Conservation (phyloP, 2,797 vertebrate species). For the Parotocinclus haroldoi region DNA sequence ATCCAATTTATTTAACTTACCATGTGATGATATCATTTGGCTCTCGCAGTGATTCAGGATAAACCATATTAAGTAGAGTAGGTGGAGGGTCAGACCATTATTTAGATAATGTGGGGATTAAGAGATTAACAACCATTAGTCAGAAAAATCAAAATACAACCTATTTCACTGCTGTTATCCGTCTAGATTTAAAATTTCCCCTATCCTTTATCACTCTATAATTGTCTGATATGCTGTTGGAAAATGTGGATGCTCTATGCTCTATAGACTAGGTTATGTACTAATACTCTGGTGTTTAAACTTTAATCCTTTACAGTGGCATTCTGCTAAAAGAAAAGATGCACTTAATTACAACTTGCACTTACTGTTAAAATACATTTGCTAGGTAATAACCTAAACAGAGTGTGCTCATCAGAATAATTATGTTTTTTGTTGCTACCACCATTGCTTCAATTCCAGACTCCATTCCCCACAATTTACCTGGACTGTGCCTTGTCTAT, state of each 20-base stretch:
- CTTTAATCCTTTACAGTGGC: not conserved
- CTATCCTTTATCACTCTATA: not conserved
- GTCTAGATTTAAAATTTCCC: not conserved
- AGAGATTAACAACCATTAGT: conserved; percentile 55
- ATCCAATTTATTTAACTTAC: not conserved
- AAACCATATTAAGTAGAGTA: conserved; percentile 13
- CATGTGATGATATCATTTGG: not conserved
- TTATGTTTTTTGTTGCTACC: too few species aligned
- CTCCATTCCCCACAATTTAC: too few species aligned
- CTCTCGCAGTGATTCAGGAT: conserved; percentile 10
- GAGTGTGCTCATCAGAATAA: too few species aligned
- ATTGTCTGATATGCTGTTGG: not conserved
- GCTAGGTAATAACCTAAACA: too few species aligned
- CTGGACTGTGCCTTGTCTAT: too few species aligned
- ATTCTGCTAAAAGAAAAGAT: not conserved
- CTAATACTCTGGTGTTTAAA: not conserved
- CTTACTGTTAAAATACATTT: too few species aligned
- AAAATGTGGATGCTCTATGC: conserved; percentile 7
- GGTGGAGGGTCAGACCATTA: conserved; percentile 18
- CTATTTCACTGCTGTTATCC: not conserved
- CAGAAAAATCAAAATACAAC: conserved; percentile 33
- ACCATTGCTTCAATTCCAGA: too few species aligned
- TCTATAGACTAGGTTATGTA: not conserved
- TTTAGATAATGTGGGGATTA: conserved; percentile 52
- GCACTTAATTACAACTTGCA: too few species aligned